Percentiles rank a stretch among this genome's conserved stretches.
Conservation (phyloP, 2,113 vertebrate genomes). For the Salminus brasiliensis region DNA sequence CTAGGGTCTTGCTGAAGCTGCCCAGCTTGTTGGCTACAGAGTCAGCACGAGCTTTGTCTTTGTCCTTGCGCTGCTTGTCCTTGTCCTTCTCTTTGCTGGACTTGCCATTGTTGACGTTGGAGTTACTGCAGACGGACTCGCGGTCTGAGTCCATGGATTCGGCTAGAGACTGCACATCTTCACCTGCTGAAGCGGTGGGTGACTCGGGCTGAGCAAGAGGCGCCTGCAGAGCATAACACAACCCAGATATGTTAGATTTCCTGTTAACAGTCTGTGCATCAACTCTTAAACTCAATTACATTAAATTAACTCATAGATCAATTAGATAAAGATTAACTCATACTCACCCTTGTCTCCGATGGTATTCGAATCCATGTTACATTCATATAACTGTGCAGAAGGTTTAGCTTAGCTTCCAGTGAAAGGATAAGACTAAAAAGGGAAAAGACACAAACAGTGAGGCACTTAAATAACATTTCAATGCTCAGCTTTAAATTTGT, state of each 20-base stretch:
- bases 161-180: constrained; percentile 95
- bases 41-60: constrained; percentile 92
- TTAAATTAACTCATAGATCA: neutral
- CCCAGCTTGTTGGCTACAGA: constrained; percentile 98
- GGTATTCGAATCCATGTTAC: constrained; percentile 99
- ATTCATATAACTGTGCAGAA: constrained; percentile 99
- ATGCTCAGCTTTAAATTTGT: no score
- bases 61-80: constrained; percentile 94
- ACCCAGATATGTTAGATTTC: neutral
- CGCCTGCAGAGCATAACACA: constrained; percentile 76
- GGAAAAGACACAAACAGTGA: constrained; percentile 54
- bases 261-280: neutral
- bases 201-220: constrained; percentile 97
- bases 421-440: constrained; percentile 91
- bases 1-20: constrained; percentile 96
- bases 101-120: constrained; percentile 92
- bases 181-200: constrained; percentile 93
- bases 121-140: constrained; percentile 96
- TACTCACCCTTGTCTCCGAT: constrained; percentile 92
- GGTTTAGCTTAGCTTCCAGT: constrained; percentile 96
- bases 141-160: constrained; percentile 97
- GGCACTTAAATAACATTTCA: neutral
- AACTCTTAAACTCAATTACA: neutral
- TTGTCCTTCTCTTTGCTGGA: constrained; percentile 88
- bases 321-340: neutral